phyloP scores from a whole-genome alignment of 2,888 invertebrate species.

The Cosmorhoe ocellata region DNA sequence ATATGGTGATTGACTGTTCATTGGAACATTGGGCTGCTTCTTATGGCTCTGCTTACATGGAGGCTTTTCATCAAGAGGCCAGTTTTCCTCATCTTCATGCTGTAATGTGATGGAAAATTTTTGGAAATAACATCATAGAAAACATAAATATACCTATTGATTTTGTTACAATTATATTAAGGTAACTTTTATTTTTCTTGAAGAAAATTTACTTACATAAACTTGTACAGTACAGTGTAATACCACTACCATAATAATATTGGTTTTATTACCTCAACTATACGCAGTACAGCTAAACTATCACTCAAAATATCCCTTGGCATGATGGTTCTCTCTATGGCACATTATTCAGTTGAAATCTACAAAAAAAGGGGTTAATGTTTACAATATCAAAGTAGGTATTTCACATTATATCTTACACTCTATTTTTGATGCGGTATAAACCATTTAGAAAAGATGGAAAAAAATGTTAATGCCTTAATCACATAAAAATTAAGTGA shows the following conservation, averaged over 20 bases:
- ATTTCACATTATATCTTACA: no score
- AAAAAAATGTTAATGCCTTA: no score
- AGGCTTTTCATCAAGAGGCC: conserved; percentile 65
- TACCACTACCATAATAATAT: no score
- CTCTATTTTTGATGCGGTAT: no score
- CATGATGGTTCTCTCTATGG: conserved; percentile 60
- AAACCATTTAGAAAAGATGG: no score
- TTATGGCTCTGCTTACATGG: conserved; percentile 59
- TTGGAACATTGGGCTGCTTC: conserved; percentile 50
- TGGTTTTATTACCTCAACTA: conserved; percentile 81
- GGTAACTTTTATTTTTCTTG: no score
- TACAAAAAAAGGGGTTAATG: not conserved
- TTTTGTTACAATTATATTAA: no score
- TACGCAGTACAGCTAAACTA: conserved; percentile 84
- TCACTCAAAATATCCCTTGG: conserved; percentile 87
- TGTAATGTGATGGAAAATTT: conserved; percentile 35
- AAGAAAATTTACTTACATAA: no score
- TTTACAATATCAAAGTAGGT: no score
- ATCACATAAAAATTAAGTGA: no score
- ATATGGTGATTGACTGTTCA: conserved; percentile 55
- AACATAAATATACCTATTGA: no score
- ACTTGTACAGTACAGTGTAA: no score
- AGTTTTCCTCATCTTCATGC: conserved; percentile 76
- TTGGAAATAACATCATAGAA: not conserved
- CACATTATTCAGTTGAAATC: conserved; percentile 26